phyloP scores from a whole-genome alignment of 2,797 vertebrate species.

The Enteromius treurensis region DNA sequence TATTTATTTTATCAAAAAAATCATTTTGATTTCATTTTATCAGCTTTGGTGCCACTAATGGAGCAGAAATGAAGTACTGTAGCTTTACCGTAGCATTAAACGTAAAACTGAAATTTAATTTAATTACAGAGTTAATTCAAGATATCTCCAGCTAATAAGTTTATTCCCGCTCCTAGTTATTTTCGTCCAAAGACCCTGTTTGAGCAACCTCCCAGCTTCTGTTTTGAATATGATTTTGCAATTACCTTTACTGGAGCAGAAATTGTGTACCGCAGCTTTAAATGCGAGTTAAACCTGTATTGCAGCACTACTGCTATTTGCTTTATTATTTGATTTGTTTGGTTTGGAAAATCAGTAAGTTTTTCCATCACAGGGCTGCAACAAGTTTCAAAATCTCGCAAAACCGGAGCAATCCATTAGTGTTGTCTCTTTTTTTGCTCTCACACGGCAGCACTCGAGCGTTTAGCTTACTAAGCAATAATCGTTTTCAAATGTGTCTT shows the following conservation, averaged over 20 bases:
- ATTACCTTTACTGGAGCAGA: not conserved
- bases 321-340: not conserved
- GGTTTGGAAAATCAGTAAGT: not conserved
- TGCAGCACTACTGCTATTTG: not conserved
- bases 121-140: not conserved
- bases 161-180: not conserved
- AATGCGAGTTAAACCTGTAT: not conserved
- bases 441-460: conserved; percentile 14
- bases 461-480: conserved; percentile 23
- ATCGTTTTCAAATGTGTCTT: conserved; percentile 32
- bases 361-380: not conserved
- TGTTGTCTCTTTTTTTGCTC: not conserved
- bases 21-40: not conserved
- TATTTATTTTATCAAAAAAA: not conserved
- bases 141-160: not conserved
- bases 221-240: not conserved
- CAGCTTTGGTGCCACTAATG: not conserved
- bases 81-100: not conserved
- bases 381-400: not conserved
- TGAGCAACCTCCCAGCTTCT: not conserved
- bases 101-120: not conserved
- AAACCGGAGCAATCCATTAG: conserved; percentile 1
- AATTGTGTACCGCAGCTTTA: not conserved
- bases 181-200: not conserved
- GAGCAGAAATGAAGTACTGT: not conserved